Evolutionary conservation across 2,797 vertebrate genomes (phyloP).

Genomic region (Sebastes goodei): DNA sequence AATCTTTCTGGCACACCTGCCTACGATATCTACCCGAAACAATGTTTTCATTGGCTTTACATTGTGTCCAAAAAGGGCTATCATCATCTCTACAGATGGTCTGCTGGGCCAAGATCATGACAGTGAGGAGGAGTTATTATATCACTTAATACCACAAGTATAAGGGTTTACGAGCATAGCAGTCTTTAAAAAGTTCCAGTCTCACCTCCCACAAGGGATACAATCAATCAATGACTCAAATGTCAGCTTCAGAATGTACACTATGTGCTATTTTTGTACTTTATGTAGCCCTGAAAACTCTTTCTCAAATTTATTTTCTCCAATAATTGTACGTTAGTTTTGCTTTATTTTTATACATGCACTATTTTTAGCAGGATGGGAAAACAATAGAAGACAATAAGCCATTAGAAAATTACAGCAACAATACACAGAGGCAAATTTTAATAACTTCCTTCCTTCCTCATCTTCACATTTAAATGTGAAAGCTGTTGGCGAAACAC

Average conservation of each 20-base stretch:
- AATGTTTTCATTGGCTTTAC: background rate
- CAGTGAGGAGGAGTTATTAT: background rate
- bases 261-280: conserved; percentile 3
- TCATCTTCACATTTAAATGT: conserved; percentile 6
- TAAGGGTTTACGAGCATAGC: conserved; percentile 5
- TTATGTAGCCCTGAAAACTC: background rate
- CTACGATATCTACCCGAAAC: background rate
- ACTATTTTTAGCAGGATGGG: conserved; percentile 10
- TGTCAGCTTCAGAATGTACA: conserved; percentile 8
- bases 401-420: background rate
- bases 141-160: background rate
- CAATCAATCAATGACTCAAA: conserved; percentile 12
- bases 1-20: background rate
- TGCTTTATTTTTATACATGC: conserved; percentile 7
- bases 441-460: conserved; percentile 6
- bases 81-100: background rate
- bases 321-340: background rate
- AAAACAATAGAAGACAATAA: conserved; percentile 35
- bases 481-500: background rate
- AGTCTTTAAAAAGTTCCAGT: background rate
- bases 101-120: background rate
- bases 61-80: background rate
- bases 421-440: background rate
- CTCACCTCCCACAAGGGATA: background rate
- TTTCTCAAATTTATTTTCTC: background rate